A percentile compares a stretch with the other conserved stretches of the same genome.
These are phyloP conservation scores for Eupsilia transversa DNA, from an alignment of 2,888 invertebrate genomes.

Conservation along the genomic window DNA sequence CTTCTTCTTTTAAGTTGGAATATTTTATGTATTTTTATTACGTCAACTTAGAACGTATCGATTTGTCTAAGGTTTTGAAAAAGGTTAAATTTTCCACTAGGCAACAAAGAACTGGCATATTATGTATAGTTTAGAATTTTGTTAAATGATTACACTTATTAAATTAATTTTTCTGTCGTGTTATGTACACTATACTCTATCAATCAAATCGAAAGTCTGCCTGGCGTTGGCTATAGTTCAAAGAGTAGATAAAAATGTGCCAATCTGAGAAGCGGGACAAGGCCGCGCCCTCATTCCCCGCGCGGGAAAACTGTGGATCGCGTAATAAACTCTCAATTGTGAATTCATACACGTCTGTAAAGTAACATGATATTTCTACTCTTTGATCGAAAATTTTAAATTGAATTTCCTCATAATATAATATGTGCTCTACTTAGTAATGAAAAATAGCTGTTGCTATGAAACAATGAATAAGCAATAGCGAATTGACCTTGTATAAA, in stretches of 20 bases:
- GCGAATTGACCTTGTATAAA: constrained; percentile 55
- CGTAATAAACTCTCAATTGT: constrained; percentile 79
- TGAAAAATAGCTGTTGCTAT: constrained; percentile 25
- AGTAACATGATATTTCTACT: constrained; percentile 65
- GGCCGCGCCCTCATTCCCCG: constrained; percentile 85
- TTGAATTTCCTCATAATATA: not conserved
- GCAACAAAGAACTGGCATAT: not conserved
- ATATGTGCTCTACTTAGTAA: constrained; percentile 9
- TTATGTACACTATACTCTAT: constrained; percentile 60
- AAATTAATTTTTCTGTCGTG: constrained; percentile 1
- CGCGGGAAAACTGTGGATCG: constrained; percentile 79
- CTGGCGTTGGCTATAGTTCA: constrained; percentile 80
- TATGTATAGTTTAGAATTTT: not conserved
- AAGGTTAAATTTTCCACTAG: not conserved
- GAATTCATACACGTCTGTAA: constrained; percentile 65
- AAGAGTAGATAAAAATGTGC: constrained; percentile 88
- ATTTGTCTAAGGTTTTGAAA: not conserved
- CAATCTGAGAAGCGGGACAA: constrained; percentile 87
- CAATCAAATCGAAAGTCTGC: constrained; percentile 75
- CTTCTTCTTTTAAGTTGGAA: not conserved
- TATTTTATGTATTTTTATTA: not conserved
- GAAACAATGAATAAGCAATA: constrained; percentile 26
- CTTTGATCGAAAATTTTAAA: constrained; percentile 17
- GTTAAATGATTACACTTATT: not conserved
- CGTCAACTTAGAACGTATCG: not conserved